Evolutionary conservation across 2,113 vertebrate species (phyloP), one percentile per base, ranked within the genome.

Genomic region (Archocentrus centrarchus): DNA sequence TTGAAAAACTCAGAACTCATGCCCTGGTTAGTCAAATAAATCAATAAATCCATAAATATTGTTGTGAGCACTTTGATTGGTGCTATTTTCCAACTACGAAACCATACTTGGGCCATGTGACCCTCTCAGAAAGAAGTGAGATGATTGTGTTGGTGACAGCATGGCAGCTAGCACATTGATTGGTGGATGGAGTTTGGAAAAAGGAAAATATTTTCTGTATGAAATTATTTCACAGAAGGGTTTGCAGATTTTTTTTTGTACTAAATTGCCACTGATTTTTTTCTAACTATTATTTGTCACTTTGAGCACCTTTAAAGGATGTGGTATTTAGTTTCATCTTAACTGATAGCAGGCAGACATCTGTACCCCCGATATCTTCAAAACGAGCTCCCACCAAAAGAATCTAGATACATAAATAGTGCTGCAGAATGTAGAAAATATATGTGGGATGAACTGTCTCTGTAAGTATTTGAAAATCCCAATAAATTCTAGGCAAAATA

Each of bases 221-320:
- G 24, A 53, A 70, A 32, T 17, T 0, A 1, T 44, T 44, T 53
- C 24, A 8, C 24, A 53, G 24, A 44, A 53, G 22, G 6, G 6
- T 32, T 0, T 17, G 44, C 50, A 44, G 24, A 27, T 20, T 20
- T 0, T 70, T 70, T 13, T 70, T 44, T 44, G 24, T 70, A 44
- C 17, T 73, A 24, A 20, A 73, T 32, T 73, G 17, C 17, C 20
- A 24, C 17, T 53, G 44, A 53, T 73, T 32, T 70, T 53, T 70
- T 70, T 22, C 22, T 53, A 53, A 53, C 7, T 20, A 32, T 53
- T 32, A 73, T 53, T 53, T 73, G 10, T 14, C 27, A 73, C 17
- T 73, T 53, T 53, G 44, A 20, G 44, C 44, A 47, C 44, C 11
- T 10, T 10, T 13, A 14, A 47, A 47, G 3, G 11, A 47, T 14